These are phyloP conservation scores for Rousettus madagascariensis DNA, from an alignment of 2,797 vertebrate genomes.

Conservation along the genomic window DNA sequence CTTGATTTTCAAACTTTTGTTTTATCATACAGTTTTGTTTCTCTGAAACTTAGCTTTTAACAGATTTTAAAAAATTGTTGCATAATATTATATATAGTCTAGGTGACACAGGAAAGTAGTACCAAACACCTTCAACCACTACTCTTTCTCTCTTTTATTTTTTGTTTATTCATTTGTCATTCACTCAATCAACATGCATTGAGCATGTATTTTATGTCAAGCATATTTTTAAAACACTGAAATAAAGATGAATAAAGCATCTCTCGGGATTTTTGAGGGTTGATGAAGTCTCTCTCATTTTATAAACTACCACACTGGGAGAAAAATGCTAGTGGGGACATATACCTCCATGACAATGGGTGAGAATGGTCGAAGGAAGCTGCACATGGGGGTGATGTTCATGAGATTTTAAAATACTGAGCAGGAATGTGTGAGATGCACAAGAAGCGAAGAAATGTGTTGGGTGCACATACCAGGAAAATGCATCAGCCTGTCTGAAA, in stretches of 20 bases:
- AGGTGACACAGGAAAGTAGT: background rate
- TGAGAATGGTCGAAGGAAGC: background rate
- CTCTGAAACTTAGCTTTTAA: slow-evolving; percentile 35
- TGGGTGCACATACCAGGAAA: background rate
- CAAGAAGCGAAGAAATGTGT: background rate
- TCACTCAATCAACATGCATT: background rate
- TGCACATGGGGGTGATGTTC: background rate
- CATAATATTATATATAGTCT: background rate
- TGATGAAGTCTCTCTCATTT: background rate
- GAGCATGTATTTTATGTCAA: background rate
- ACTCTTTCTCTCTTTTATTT: background rate
- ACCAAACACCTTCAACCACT: background rate
- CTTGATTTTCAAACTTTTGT: slow-evolving; percentile 11
- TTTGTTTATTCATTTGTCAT: background rate
- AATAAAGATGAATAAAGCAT: background rate
- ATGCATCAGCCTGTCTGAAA: background rate
- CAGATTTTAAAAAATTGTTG: background rate
- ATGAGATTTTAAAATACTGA: background rate
- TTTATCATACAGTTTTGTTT: background rate
- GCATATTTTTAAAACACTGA: background rate
- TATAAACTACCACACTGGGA: background rate
- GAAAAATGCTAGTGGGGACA: background rate
- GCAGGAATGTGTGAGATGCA: background rate
- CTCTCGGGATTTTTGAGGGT: background rate
- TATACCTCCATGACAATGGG: background rate